Conservation (phyloP, 2,797 vertebrate species). For the Mormyrops boulengeri region DNA sequence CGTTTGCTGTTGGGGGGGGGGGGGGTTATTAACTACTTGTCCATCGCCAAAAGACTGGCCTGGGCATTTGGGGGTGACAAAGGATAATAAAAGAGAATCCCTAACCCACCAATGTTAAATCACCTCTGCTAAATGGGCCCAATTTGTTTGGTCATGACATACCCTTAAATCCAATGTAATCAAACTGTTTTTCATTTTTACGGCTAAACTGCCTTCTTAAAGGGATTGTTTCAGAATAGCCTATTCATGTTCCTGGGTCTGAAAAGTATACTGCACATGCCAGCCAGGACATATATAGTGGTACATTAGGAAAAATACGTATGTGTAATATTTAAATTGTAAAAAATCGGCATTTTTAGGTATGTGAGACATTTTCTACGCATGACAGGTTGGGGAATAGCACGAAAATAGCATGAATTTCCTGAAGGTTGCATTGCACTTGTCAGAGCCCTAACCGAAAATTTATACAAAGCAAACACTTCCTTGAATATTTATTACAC, state of each 20-base stretch:
- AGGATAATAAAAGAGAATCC: neutral
- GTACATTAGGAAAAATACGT: neutral
- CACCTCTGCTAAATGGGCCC: neutral
- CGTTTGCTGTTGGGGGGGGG: neutral
- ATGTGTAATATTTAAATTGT: neutral
- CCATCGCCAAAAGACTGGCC: neutral
- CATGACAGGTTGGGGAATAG: conserved; percentile 1
- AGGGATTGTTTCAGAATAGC: neutral
- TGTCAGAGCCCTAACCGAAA: conserved; percentile 33
- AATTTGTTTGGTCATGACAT: neutral
- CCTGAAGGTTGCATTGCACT: neutral
- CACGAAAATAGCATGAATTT: conserved; percentile 21
- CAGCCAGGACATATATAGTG: neutral
- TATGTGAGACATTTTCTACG: neutral
- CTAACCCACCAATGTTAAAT: neutral
- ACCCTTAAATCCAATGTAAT: neutral
- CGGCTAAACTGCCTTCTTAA: neutral
- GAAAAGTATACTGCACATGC: neutral
- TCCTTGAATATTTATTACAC: conserved; percentile 53
- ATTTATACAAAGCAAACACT: conserved; percentile 37
- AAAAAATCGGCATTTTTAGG: neutral
- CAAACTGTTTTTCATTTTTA: neutral
- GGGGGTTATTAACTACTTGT: neutral
- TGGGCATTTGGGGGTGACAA: neutral
- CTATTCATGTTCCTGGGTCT: neutral